A percentile compares a stretch with the other conserved stretches of the same genome.
Evolutionary conservation across 2,888 invertebrate genomes (phyloP).

Genomic region (Drymonia ruficornis): DNA sequence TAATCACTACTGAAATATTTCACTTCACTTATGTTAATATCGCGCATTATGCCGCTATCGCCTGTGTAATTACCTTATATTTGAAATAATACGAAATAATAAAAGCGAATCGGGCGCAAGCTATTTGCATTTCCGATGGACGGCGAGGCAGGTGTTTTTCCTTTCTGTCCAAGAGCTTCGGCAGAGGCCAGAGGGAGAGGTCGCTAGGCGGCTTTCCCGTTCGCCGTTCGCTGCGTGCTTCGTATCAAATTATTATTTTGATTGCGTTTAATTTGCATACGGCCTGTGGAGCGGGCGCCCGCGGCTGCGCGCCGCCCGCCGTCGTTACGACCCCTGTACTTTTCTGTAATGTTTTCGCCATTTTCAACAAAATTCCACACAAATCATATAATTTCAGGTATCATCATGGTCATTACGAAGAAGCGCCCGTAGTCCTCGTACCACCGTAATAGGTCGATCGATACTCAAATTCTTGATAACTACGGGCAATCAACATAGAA

Average conservation of each 20-base stretch:
- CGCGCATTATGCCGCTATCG: conserved; percentile 72
- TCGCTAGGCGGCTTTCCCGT: conserved; percentile 41
- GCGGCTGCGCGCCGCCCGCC: conserved; percentile 60
- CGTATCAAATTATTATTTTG: conserved; percentile 82
- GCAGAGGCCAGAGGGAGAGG: conserved; percentile 61
- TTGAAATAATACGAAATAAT: conserved; percentile 76
- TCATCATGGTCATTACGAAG: conserved; percentile 84
- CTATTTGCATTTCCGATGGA: conserved; percentile 74
- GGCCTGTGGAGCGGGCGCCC: conserved; percentile 66
- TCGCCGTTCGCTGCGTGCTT: conserved; percentile 56
- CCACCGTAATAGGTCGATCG: conserved; percentile 74
- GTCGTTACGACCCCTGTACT: conserved; percentile 80
- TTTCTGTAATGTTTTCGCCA: conserved; percentile 85
- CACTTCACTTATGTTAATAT: conserved; percentile 74
- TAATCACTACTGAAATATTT: conserved; percentile 73
- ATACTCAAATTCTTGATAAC: conserved; percentile 81
- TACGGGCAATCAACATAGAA: conserved; percentile 82
- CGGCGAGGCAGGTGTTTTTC: conserved; percentile 53
- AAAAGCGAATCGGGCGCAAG: conserved; percentile 71
- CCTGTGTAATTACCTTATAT: conserved; percentile 68
- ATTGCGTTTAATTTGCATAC: conserved; percentile 85
- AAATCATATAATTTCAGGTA: conserved; percentile 83
- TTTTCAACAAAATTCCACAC: conserved; percentile 84
- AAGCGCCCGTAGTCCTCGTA: conserved; percentile 75
- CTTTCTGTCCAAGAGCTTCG: conserved; percentile 48